Evolutionary conservation across 2,113 vertebrate species (phyloP), one percentile per base, ranked within the genome.

Genomic region (Himantopus leucocephalus): DNA sequence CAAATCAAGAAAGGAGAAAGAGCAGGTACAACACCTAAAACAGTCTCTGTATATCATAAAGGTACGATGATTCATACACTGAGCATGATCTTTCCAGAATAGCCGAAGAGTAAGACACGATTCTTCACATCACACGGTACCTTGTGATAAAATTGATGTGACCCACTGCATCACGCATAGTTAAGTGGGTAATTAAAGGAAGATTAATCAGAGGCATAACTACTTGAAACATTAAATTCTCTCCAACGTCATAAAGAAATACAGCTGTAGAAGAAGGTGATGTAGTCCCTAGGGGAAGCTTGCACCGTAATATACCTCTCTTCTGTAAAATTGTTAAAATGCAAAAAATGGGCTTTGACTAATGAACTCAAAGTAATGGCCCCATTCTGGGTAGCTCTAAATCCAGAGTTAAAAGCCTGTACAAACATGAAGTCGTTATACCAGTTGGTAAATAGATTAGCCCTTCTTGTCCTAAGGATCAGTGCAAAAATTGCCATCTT

Each of bases 1-100:
- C 35, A 56, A 70, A 74, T 67, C 34, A 88, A 53, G 68, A 84
- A 59, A 52, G 27, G 27, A 93, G 22, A 72, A 72, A 72, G 48
- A 90, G 10, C 32, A 78, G 52, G n/a, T 74, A 29, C 60, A 90
- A 71, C n/a, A 59, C 39, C 60, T 66, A 26, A 84, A 89, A 4
- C 18, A 43, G 39, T 48, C 50, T 58, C 14, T 70, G 63, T 52
- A 30, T 56, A 77, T 34, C 64, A 80, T 29, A 85, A 83, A 76
- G 0, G 0, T 71, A n/a, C 0, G 0, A 22, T 17, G 67, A 94
- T 63, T 89, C 55, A 74, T 23, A n/a, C 2, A 1, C 32, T 50
- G 41, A 80, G 27, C 30, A 23, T 45, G 22, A 63, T 35, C 34
- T 19, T 72, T 73, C 60, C 14, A 13, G 43, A 78, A 12, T 19